Percentiles rank a stretch among this genome's conserved stretches.
Evolutionary conservation across 2,797 vertebrate genomes (phyloP).

Genomic region (Gadopsis bispinosus): DNA sequence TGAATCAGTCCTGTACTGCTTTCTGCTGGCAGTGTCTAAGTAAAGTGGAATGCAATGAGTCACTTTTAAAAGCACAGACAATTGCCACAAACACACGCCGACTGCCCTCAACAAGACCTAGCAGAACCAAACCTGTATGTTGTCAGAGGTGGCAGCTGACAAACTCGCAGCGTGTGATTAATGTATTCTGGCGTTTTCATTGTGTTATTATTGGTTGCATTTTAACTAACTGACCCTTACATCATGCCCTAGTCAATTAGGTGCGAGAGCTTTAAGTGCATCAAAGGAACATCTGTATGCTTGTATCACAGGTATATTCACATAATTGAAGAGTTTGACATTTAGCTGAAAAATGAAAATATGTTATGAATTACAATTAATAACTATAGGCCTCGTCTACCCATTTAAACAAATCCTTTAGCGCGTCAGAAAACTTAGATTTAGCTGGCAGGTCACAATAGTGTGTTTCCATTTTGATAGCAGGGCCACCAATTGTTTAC

Average conservation of each 20-base stretch:
- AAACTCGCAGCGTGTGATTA: constrained; percentile 7
- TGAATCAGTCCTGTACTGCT: constrained; percentile 1
- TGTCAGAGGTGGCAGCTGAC: constrained; percentile 31
- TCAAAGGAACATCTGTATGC: neutral
- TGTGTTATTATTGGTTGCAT: neutral
- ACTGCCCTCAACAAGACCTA: constrained; percentile 43
- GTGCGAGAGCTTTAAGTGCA: constrained; percentile 1
- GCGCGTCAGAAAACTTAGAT: neutral
- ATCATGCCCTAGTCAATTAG: neutral
- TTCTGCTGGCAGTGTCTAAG: constrained; percentile 16
- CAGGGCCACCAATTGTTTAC: neutral
- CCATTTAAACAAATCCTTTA: constrained; percentile 5
- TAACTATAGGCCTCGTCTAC: neutral
- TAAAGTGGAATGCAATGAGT: constrained; percentile 45
- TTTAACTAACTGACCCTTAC: neutral
- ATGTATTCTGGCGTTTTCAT: constrained; percentile 18
- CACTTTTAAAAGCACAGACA: constrained; percentile 47
- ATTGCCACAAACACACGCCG: constrained; percentile 29
- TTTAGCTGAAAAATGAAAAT: neutral
- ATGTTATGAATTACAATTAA: neutral
- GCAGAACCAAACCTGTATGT: constrained; percentile 47
- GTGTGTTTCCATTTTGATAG: neutral
- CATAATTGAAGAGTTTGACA: neutral
- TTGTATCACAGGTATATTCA: neutral
- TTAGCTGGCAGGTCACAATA: neutral